These are phyloP conservation scores for Spatula clypeata DNA, from an alignment of 2,797 vertebrate genomes.

Conservation along the genomic window DNA sequence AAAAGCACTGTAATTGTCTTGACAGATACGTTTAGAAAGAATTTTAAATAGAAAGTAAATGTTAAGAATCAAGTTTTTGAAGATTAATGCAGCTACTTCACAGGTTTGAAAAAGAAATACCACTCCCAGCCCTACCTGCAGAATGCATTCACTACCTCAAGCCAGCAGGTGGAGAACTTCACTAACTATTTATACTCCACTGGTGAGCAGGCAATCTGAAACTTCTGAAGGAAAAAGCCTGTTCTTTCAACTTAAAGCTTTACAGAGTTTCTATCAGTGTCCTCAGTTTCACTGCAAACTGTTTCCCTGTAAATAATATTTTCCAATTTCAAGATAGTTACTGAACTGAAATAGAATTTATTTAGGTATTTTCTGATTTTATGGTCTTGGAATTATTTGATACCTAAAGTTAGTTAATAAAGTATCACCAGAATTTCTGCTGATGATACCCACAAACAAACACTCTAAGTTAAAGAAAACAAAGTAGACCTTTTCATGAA, in stretches of 20 bases:
- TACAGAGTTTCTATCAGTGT: accelerated
- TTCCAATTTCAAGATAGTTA: background rate
- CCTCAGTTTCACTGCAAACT: background rate
- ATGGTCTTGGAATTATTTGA: background rate
- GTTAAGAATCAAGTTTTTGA: background rate
- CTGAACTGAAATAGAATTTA: background rate
- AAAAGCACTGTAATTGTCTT: background rate
- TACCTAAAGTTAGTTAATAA: background rate
- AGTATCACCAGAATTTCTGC: background rate
- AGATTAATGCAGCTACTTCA: background rate
- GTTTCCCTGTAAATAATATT: background rate
- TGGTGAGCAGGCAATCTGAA: background rate
- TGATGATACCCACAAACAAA: background rate
- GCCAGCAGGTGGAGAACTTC: slow-evolving; percentile 69
- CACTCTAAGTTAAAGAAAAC: background rate
- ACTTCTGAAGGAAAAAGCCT: accelerated
- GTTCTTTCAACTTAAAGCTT: background rate
- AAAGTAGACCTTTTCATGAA: background rate
- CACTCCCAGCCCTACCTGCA: background rate
- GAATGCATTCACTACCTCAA: background rate
- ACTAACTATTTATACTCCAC: accelerated
- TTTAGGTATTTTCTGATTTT: background rate
- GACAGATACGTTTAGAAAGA: background rate
- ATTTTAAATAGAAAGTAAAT: background rate
- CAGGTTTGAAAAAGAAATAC: background rate